Evolutionary conservation across 2,888 invertebrate species (phyloP), one percentile per base, ranked within the genome.

Genomic region (Eupithecia tripunctaria): DNA sequence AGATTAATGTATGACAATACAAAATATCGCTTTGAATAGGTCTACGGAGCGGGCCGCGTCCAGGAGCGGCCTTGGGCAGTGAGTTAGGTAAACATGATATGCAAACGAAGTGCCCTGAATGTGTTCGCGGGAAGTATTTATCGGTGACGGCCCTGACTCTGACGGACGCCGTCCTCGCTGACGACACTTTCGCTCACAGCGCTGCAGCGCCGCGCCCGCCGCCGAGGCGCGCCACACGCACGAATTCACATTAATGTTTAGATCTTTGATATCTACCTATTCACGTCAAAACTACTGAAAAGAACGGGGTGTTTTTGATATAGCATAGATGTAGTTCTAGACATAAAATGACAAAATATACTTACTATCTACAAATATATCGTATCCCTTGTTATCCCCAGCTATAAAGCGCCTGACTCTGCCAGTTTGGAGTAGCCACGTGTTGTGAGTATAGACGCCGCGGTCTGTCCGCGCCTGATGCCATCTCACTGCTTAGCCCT

Each of bases 21-120:
- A 18, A 43, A 18, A 43, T 43, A 1, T 18, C 43, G 43, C 43
- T 18, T 6, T 43, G 43, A 18, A 43, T 18, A 1, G 6, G 18
- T 43, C 18, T 2, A 41, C 15, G 15, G 41, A 14, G 10, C 41
- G 41, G 41, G 14, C 5, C 41, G 43, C 43, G 43, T 43, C 18
- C 15, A 18, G 2, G 43, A 15, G 18, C 43, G 2, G 18, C 43
- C 6, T 6, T 2, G 15, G 43, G 43, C 43, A 6, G 43, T 43
- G 43, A 18, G 18, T 43, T 43, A 41, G 43, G 43, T 43, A 6
- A 6, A 43, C 43, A 18, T 43, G 43, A 43, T 15, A 41, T 43
- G 43, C 43, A 43, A 73, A 70, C 64, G 3, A 68, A 68, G 60
- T 66, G 74, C 60, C 68, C 74, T 71, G 68, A 59, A 71, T 74